Base-by-base conservation (phyloP, 92 coral and sea anemone species). In the Muricea muricata region DNA sequence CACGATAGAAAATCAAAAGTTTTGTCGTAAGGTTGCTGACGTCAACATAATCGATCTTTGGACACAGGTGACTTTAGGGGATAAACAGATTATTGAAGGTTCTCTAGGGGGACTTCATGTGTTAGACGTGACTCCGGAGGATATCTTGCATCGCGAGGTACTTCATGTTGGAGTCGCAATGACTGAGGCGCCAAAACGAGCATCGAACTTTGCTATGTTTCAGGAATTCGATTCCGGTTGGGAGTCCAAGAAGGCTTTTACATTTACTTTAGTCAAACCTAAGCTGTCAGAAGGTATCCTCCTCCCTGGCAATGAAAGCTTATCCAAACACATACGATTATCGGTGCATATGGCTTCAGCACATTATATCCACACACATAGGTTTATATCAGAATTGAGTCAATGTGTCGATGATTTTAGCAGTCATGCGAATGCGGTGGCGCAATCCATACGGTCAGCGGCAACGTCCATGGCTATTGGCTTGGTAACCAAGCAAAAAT, bases 391-490 rank as follows among this genome's bases (percentile, higher is more conserved):
- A 5, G 99, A 97, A 81, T 87, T 97, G 34, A 93, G 87, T 72
- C 90, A 90, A 23, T 97, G 98, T 54, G 94, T 88, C 31, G 98
- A 98, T 41, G 99, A 97, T 87, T 97, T 91, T 60, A 94, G 94
- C 39, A 93, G 90, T 11, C 91, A 96, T 58, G 99, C 99, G 9
- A 85, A 91, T 70, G 93, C 90, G 57, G 85, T 97, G 54, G 99
- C 98, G 10, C 98, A 97, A 41, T 94, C 93, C 42, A 80, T 97
- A 23, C 93, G 97, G 14, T 93, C 93, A 74, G 99, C 98, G 47
- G 99, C 99, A 7, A 91, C 98, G 28, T 89, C 83, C 88, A 97
- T 97, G 41, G 99, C 99, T 37, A 90, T 97, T 91, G 98, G 98
- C 28, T 94, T 97, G 78, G 99, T 97, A 15, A 97, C 98, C 77